phyloP scores from a whole-genome alignment of 2,888 invertebrate species.

The Toxonevra muliebris region DNA sequence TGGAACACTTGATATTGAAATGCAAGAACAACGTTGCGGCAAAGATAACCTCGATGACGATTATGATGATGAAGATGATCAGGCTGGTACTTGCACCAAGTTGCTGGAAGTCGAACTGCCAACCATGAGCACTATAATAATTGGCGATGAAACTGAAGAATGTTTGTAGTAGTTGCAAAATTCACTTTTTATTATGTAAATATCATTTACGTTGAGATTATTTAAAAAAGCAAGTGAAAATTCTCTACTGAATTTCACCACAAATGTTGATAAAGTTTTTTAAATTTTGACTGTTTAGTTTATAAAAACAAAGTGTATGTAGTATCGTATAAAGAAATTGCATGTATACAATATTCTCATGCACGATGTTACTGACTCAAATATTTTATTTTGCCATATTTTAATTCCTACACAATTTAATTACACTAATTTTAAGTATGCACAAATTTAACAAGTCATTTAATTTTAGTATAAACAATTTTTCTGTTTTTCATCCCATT shows the following conservation, averaged over 20 bases:
- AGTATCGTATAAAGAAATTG: too few species aligned
- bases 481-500: too few species aligned
- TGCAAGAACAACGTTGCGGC: constrained; percentile 60
- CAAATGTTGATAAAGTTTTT: not conserved
- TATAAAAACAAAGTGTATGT: too few species aligned
- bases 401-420: too few species aligned
- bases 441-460: too few species aligned
- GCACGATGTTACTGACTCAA: too few species aligned
- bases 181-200: constrained; percentile 23
- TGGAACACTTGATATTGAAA: constrained; percentile 61
- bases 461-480: too few species aligned
- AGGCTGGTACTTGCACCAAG: constrained; percentile 52
- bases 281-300: not conserved
- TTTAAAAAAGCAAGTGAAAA: not conserved
- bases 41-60: constrained; percentile 59
- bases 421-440: too few species aligned
- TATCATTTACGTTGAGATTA: constrained; percentile 11
- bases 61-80: constrained; percentile 58
- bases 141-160: constrained; percentile 35
- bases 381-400: too few species aligned
- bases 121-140: constrained; percentile 20
- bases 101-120: constrained; percentile 54
- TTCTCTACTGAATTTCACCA: not conserved
- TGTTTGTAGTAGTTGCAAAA: constrained; percentile 32
- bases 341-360: too few species aligned